Percentiles rank a stretch among this genome's conserved stretches.
These are phyloP conservation scores for Actenoides hombroni DNA, from an alignment of 2,113 vertebrate species.

Conservation along the genomic window DNA sequence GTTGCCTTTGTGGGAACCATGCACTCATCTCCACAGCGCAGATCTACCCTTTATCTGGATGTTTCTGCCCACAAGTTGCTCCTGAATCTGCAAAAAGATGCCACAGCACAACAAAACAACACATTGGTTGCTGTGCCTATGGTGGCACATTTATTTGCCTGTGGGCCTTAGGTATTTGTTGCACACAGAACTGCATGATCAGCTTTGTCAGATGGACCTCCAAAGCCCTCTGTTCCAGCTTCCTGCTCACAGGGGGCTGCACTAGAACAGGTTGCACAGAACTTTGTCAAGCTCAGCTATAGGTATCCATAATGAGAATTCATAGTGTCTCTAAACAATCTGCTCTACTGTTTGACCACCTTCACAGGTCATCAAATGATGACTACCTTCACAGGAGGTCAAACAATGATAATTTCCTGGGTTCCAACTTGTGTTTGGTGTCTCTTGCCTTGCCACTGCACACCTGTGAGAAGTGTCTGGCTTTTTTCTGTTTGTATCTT, in stretches of 20 bases:
- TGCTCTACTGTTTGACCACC: not conserved
- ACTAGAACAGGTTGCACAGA: not conserved
- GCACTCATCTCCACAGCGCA: not conserved
- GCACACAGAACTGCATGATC: not conserved
- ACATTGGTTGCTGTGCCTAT: not conserved
- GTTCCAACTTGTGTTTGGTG: not conserved
- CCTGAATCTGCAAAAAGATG: not conserved
- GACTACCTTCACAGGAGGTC: not conserved
- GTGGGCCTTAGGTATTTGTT: not conserved
- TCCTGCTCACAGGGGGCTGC: not conserved
- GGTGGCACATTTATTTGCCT: not conserved
- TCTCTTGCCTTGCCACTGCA: not conserved
- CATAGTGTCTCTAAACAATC: not conserved
- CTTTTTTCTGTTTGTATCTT: not conserved
- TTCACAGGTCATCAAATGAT: not conserved
- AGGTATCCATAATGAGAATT: not conserved
- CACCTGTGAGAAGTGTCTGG: not conserved
- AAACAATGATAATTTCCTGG: not conserved
- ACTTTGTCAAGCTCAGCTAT: not conserved
- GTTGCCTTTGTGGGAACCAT: not conserved
- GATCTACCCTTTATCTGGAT: not conserved
- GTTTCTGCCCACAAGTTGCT: not conserved
- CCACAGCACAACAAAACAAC: not conserved
- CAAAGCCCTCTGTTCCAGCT: not conserved
- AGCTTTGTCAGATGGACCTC: not conserved